A percentile compares a stretch with the other conserved stretches of the same genome.
phyloP scores from a whole-genome alignment of 2,888 invertebrate species.

The Rhodophaea formosa region DNA sequence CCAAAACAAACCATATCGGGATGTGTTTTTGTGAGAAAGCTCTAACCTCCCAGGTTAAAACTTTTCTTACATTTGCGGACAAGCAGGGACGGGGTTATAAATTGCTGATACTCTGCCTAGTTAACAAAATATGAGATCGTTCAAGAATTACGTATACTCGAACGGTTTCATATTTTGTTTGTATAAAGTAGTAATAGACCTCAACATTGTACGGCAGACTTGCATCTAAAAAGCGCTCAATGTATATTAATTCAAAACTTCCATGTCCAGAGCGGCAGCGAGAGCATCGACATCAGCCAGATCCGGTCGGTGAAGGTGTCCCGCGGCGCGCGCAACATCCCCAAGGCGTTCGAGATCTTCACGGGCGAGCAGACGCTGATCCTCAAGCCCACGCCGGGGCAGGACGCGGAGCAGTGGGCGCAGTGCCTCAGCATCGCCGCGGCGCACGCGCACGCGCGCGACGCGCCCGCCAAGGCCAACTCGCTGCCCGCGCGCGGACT shows the following conservation, averaged over 20 bases:
- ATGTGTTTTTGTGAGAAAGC: too few species aligned
- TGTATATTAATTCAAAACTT: background rate
- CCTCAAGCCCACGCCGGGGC: conserved; percentile 96
- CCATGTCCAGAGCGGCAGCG: conserved; percentile 86
- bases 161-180: too few species aligned
- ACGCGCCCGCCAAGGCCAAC: conserved; percentile 76
- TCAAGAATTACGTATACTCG: too few species aligned
- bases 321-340: conserved; percentile 93
- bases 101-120: too few species aligned
- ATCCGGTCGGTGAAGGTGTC: conserved; percentile 97
- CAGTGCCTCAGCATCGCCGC: conserved; percentile 96
- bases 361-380: conserved; percentile 95
- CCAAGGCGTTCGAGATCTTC: conserved; percentile 98
- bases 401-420: conserved; percentile 97
- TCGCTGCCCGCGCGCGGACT: conserved; percentile 74
- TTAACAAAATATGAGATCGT: too few species aligned
- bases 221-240: too few species aligned
- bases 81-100: too few species aligned
- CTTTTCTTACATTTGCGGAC: too few species aligned
- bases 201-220: too few species aligned
- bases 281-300: conserved; percentile 94
- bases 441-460: conserved; percentile 89
- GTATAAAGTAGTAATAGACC: too few species aligned
- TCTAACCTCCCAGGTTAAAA: too few species aligned
- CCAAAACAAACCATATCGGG: too few species aligned